Conservation (phyloP, 35 echinoderm and acorn worm species). For the Heliocidaris erythrogramma region DNA sequence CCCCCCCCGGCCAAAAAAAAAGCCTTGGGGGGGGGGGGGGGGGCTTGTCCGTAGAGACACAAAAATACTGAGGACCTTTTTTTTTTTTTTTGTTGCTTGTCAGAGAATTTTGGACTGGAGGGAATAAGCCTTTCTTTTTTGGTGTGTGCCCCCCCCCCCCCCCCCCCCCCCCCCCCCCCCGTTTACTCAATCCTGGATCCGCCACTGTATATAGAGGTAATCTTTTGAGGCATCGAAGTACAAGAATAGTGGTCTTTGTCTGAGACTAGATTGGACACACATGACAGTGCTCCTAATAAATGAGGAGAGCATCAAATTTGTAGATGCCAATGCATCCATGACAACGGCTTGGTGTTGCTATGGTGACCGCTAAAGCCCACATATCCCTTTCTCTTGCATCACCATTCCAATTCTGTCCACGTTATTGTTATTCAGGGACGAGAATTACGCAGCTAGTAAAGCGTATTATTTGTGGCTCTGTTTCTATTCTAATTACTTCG, state of each 20-base stretch:
- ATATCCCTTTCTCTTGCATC: not conserved
- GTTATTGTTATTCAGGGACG: not conserved
- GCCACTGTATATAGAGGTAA: no score
- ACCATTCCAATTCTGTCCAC: not conserved
- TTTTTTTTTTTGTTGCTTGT: no score
- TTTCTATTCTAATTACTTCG: not conserved
- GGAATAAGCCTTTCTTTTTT: no score
- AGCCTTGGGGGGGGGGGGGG: no score
- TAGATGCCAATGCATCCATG: slow-evolving; percentile 6
- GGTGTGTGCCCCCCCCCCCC: no score
- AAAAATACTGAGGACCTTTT: no score
- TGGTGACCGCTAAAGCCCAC: not conserved
- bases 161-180: no score
- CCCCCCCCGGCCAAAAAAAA: no score
- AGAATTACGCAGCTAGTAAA: not conserved
- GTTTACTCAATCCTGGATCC: no score
- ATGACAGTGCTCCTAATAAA: not conserved
- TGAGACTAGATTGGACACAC: not conserved
- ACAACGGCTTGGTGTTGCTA: not conserved
- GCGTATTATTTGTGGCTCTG: not conserved
- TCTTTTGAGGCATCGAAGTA: no score
- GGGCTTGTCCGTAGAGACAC: no score
- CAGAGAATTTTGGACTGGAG: no score
- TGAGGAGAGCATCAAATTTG: slow-evolving; percentile 7
- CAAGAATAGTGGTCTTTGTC: not conserved